phyloP scores from a whole-genome alignment of 2,888 invertebrate species.

The Catocala fraxini region DNA sequence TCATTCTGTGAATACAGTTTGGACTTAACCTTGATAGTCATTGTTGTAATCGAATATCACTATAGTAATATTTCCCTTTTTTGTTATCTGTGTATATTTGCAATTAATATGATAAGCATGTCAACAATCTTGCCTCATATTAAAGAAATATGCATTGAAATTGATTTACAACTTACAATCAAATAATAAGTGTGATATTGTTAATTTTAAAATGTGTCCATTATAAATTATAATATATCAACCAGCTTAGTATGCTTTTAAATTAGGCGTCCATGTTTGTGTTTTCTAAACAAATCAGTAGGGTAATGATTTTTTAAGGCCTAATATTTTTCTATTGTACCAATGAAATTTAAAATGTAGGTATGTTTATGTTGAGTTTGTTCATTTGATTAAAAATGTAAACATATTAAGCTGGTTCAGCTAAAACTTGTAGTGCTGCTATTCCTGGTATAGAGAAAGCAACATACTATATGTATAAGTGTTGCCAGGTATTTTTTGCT shows the following conservation, averaged over 20 bases:
- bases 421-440: constrained; percentile 29
- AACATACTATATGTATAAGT: constrained; percentile 27
- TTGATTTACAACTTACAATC: constrained; percentile 37
- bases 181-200: constrained; percentile 49
- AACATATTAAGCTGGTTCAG: constrained; percentile 47
- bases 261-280: constrained; percentile 5
- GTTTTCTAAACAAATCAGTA: neutral
- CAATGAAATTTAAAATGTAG: constrained; percentile 16
- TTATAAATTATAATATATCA: constrained; percentile 29
- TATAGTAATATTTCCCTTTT: constrained; percentile 1
- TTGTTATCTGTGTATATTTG: neutral
- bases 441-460: constrained; percentile 29
- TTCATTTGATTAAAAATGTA: constrained; percentile 35
- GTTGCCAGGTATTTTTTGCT: constrained; percentile 49
- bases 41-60: neutral
- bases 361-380: constrained; percentile 39
- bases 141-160: constrained; percentile 10
- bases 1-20: constrained; percentile 20
- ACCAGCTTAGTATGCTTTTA: constrained; percentile 45
- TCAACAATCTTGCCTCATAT: constrained; percentile 12
- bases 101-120: neutral
- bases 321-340: constrained; percentile 10
- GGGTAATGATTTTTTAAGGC: constrained; percentile 4
- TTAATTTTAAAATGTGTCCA: constrained; percentile 43
- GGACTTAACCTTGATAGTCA: constrained; percentile 10